Percentiles rank a stretch among this genome's conserved stretches.
phyloP scores from a whole-genome alignment of 2,113 vertebrate genomes.

The Piliocolobus tephrosceles region DNA sequence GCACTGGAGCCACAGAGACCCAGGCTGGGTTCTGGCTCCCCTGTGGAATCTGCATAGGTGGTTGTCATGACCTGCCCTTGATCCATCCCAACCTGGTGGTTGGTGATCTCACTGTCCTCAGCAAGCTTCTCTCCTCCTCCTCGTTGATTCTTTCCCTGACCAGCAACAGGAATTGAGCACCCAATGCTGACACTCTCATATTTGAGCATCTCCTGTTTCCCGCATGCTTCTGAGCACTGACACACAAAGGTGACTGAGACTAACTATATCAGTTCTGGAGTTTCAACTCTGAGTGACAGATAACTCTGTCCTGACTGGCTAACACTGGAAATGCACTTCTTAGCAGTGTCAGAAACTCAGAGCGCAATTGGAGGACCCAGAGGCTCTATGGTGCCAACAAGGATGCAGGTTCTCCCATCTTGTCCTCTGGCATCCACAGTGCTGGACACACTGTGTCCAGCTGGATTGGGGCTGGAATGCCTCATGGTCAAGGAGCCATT shows the following conservation, averaged over 20 bases:
- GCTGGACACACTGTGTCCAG: too few relatives aligned
- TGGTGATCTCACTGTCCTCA: neutral
- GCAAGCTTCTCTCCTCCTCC: neutral
- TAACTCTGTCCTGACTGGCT: neutral
- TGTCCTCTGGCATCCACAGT: neutral
- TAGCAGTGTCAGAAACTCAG: neutral
- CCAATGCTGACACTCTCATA: too few relatives aligned
- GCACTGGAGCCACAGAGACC: neutral
- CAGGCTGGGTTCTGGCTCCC: neutral
- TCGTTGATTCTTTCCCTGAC: neutral
- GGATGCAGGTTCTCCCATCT: neutral
- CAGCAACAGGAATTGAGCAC: neutral
- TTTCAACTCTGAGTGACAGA: accelerated
- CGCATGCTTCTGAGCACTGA: neutral
- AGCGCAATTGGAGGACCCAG: accelerated
- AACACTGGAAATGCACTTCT: accelerated
- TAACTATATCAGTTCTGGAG: neutral
- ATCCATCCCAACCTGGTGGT: accelerated
- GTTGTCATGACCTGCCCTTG: neutral
- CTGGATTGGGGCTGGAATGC: neutral
- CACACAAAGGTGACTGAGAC: neutral
- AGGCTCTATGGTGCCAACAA: accelerated
- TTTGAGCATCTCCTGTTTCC: neutral
- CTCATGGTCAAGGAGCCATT: neutral
- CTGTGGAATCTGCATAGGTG: accelerated